Conservation (phyloP, 2,888 invertebrate genomes). For the Agrotis segetum region DNA sequence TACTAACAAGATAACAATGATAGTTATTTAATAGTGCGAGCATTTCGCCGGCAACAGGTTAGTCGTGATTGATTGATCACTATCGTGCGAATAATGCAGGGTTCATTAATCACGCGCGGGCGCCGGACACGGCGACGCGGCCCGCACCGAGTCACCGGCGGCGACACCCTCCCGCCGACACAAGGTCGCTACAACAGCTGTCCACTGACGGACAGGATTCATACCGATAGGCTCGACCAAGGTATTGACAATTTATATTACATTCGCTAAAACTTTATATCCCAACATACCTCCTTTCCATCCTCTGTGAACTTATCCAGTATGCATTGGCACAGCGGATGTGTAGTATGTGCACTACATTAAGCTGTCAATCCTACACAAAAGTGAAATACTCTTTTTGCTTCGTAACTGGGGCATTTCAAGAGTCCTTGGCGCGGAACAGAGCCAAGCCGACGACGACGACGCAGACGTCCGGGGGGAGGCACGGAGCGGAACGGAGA, state of each 20-base stretch:
- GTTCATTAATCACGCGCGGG: slow-evolving; percentile 72
- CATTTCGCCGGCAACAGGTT: slow-evolving; percentile 71
- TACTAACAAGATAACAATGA: slow-evolving; percentile 60
- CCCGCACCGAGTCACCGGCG: slow-evolving; percentile 33
- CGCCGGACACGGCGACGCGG: slow-evolving; percentile 51
- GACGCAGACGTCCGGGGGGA: slow-evolving; percentile 17
- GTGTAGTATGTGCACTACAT: slow-evolving; percentile 42
- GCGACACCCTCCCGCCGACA: slow-evolving; percentile 45
- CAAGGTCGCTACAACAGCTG: slow-evolving; percentile 58
- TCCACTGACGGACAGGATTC: slow-evolving; percentile 9
- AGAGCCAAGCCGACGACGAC: slow-evolving; percentile 52
- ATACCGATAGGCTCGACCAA: neutral
- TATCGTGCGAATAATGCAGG: slow-evolving; percentile 70
- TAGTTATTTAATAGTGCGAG: slow-evolving; percentile 58
- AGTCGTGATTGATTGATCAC: slow-evolving; percentile 73
- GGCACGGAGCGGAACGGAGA: neutral
- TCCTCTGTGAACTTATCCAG: neutral
- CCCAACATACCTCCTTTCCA: neutral
- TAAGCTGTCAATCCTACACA: slow-evolving; percentile 60
- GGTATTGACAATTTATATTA: neutral
- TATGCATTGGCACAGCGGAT: slow-evolving; percentile 19
- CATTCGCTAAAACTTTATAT: neutral
- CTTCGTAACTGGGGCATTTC: slow-evolving; percentile 69
- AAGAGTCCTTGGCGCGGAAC: slow-evolving; percentile 69
- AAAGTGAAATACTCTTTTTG: slow-evolving; percentile 62